These are phyloP conservation scores for Nowickia ferox DNA, from an alignment of 2,888 invertebrate species.

Conservation along the genomic window DNA sequence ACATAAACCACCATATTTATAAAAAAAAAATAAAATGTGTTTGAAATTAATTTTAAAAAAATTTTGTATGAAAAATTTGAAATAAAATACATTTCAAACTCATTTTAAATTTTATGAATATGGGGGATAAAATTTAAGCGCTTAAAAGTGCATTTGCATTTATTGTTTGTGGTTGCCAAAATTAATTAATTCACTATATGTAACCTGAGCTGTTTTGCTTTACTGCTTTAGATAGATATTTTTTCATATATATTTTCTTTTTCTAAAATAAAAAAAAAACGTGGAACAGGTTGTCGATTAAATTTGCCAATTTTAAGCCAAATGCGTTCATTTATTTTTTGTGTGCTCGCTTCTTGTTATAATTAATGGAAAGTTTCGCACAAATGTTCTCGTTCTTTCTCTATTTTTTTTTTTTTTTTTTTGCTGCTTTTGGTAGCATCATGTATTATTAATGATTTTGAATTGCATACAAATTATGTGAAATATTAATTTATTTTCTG, in stretches of 20 bases:
- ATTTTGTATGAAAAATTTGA: no score
- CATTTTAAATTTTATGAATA: no score
- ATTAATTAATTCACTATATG: conserved; percentile 66
- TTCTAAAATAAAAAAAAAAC: neutral
- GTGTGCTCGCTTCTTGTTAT: conserved; percentile 22
- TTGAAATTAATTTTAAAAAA: no score
- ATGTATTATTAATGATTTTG: conserved; percentile 65
- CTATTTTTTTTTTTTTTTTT: conserved; percentile 31
- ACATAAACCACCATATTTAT: no score
- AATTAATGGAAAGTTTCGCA: conserved; percentile 68
- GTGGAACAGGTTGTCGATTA: conserved; percentile 64
- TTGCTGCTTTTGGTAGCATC: conserved; percentile 41
- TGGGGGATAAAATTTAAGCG: conserved; percentile 37
- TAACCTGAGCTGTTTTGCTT: conserved; percentile 51
- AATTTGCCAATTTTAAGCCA: conserved; percentile 57
- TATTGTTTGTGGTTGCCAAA: conserved; percentile 68
- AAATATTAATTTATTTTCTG: conserved; percentile 46
- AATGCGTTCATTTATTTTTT: neutral
- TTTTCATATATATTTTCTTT: conserved; percentile 39
- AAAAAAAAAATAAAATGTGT: no score
- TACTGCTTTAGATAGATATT: conserved; percentile 35
- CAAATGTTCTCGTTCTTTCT: conserved; percentile 43
- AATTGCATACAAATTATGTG: conserved; percentile 64
- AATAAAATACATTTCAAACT: no score
- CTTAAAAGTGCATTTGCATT: no score